Base-by-base conservation (phyloP, 2,888 invertebrate species). In the Endotricha flammealis region DNA sequence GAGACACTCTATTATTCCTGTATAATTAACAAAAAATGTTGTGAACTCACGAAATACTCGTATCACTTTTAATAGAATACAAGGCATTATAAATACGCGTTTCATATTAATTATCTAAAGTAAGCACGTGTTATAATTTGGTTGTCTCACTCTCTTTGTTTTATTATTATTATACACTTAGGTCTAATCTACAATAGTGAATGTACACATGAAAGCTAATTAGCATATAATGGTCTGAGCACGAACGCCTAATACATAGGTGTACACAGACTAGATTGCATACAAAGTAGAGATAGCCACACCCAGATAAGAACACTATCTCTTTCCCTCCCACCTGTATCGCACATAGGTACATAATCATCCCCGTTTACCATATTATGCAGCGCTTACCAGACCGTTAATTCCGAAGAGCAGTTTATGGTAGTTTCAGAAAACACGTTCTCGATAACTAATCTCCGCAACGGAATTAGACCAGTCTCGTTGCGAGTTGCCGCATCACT, bases 271-370 rank as follows among this genome's bases (percentile, higher is more conserved):
- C 50, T 69, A 48, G 64, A 64, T 64, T 78, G 71, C 69, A 71
- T 77, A 75, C 67, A 72, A 70, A 80, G 69, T 72, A 70, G 68
- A 71, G 69, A 71, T 74, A 77, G 70, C 78, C 82, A 77, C 83
- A 82, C 80, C 82, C 80, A 61, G 70, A 70, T 68, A 66, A 64
- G 50, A 48, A 39, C 47, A 54, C 64, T 53, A 48, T 74, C 75
- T 72, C 73, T 75, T 75, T 73, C 75, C 63, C 50, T 76, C 64
- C 43, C 61, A 64, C 71, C 50, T 67, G 50, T 47, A 50, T 39
- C 38, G 36, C 48, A 52, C 46, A 44, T 41, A 43, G 24, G 38
- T 33, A 23, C 47, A 47, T 50, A 39, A 45, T 51, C 44, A 46
- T 63, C 61, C 57, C 54, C 48, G 45, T 56, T 57, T 42, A 41